Percentiles rank a stretch among this genome's conserved stretches.
Evolutionary conservation across 2,888 invertebrate species (phyloP).

Genomic region (Neoaliturus tenellus): DNA sequence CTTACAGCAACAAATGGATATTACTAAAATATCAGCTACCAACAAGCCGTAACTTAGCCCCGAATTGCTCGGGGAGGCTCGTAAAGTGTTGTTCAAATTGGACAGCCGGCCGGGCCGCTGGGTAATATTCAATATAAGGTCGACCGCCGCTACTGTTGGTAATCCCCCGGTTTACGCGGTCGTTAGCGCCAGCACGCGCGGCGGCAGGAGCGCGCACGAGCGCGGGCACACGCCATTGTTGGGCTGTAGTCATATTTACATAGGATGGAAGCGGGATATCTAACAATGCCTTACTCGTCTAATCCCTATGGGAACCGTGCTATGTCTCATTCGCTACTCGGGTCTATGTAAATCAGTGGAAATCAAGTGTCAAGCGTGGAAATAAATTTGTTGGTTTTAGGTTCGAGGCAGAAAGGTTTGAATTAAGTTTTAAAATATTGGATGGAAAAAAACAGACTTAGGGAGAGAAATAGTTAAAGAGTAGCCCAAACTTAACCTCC

Average conservation of each 20-base stretch:
- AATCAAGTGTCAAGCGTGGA: too few relatives aligned
- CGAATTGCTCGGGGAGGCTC: not conserved
- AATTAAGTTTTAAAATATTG: too few relatives aligned
- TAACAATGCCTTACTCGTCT: not conserved
- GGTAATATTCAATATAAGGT: conserved; percentile 25
- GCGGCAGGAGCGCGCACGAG: not conserved
- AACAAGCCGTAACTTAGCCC: conserved; percentile 20
- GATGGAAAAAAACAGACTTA: too few relatives aligned
- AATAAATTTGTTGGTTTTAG: too few relatives aligned
- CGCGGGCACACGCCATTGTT: not conserved
- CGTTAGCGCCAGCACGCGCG: not conserved
- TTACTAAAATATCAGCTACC: conserved; percentile 5
- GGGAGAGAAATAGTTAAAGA: too few relatives aligned
- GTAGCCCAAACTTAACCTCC: too few relatives aligned
- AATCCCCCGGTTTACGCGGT: not conserved
- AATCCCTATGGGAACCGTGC: conserved; percentile 10
- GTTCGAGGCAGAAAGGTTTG: too few relatives aligned
- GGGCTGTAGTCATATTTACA: too few relatives aligned
- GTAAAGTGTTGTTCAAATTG: conserved; percentile 10
- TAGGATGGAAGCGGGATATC: too few relatives aligned
- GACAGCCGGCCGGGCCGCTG: not conserved
- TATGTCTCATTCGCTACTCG: conserved; percentile 5
- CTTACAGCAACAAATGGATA: not conserved
- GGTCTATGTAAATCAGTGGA: too few relatives aligned
- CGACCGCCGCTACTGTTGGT: not conserved